A percentile compares a stretch with the other conserved stretches of the same genome.
phyloP scores from a whole-genome alignment of 1,140 invertebrate genomes.

The Formica selysi region DNA sequence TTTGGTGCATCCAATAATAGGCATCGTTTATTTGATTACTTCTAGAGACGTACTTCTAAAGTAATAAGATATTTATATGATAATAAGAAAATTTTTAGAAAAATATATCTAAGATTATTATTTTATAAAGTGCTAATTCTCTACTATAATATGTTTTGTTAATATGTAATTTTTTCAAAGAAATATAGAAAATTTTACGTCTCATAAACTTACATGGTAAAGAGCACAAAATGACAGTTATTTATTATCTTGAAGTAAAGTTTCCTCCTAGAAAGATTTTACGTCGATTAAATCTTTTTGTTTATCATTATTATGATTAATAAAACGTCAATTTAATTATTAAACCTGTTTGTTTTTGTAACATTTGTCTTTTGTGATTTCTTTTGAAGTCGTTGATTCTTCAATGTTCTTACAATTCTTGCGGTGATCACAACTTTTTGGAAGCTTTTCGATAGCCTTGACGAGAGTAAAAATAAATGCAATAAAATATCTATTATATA shows the following conservation, averaged over 20 bases:
- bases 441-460: background rate
- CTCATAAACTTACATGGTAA: background rate
- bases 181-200: background rate
- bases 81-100: background rate
- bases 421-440: slow-evolving; percentile 2
- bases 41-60: background rate
- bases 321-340: background rate
- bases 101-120: background rate
- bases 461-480: background rate
- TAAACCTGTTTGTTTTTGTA: slow-evolving; percentile 4
- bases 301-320: background rate
- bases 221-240: background rate
- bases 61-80: background rate
- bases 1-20: slow-evolving; percentile 77
- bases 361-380: background rate
- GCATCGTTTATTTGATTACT: slow-evolving; percentile 54
- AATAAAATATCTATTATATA: background rate
- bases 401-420: background rate
- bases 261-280: background rate
- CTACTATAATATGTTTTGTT: background rate
- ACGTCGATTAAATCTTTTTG: background rate
- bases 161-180: background rate
- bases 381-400: background rate
- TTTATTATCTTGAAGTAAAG: background rate
- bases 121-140: background rate